These are phyloP conservation scores for Marasmarcha lunaedactyla DNA, from an alignment of 2,888 invertebrate genomes.

Conservation along the genomic window DNA sequence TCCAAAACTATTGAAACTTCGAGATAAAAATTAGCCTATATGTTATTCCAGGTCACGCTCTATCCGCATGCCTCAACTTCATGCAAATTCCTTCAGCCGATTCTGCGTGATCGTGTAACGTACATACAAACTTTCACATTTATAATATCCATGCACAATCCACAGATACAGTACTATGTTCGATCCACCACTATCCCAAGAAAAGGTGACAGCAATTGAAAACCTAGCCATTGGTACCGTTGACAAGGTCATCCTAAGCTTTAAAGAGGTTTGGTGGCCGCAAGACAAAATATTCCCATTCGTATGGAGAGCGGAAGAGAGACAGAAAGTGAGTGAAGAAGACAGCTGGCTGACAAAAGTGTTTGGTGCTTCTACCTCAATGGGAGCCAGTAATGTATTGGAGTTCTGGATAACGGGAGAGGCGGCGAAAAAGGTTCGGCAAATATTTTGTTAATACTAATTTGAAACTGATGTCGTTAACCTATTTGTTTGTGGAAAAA, in stretches of 20 bases:
- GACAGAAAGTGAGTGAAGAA: constrained; percentile 7
- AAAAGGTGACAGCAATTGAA: constrained; percentile 62
- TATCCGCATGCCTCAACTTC: too few species aligned
- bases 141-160: too few species aligned
- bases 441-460: constrained; percentile 7
- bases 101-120: too few species aligned
- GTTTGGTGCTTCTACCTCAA: constrained; percentile 20
- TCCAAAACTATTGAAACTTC: too few species aligned
- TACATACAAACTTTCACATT: too few species aligned
- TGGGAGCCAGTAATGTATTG: constrained; percentile 18
- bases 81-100: too few species aligned
- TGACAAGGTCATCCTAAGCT: constrained; percentile 28
- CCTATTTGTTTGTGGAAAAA: too few species aligned
- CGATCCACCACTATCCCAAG: constrained; percentile 51
- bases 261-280: constrained; percentile 75
- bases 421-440: constrained; percentile 28
- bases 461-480: too few species aligned
- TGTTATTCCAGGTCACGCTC: too few species aligned
- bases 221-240: constrained; percentile 71
- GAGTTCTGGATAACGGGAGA: constrained; percentile 31
- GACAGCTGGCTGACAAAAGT: constrained; percentile 25
- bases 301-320: constrained; percentile 41
- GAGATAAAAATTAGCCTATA: too few species aligned
- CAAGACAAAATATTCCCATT: constrained; percentile 26
- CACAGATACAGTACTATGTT: constrained; percentile 43